Evolutionary conservation across 1,140 invertebrate genomes (phyloP).

Genomic region (Ostrea denselamellosa): DNA sequence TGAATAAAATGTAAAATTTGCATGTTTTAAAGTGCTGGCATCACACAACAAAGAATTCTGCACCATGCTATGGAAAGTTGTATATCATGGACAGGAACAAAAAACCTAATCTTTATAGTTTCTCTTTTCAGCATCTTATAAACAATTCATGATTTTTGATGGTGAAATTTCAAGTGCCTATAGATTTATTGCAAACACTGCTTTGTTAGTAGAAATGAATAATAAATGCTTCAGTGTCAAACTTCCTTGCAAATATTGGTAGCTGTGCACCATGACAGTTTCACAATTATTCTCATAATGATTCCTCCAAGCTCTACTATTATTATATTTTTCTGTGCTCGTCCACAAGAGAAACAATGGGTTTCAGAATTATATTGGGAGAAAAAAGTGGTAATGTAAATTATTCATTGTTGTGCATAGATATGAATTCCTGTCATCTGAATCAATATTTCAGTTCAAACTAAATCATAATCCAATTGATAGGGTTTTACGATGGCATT

Average conservation of each 20-base stretch:
- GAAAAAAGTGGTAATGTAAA: conserved; percentile 26
- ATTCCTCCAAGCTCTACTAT: neutral
- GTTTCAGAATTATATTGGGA: conserved; percentile 32
- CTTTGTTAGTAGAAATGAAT: conserved; percentile 24
- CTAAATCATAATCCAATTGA: conserved; percentile 29
- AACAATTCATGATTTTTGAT: conserved; percentile 37
- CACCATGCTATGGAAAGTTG: neutral
- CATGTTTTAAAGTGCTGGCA: neutral
- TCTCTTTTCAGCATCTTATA: conserved; percentile 38
- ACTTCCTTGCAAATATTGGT: conserved; percentile 28
- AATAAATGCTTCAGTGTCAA: conserved; percentile 9
- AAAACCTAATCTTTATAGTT: neutral
- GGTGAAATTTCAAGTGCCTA: conserved; percentile 37
- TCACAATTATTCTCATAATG: conserved; percentile 8
- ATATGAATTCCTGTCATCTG: conserved; percentile 31
- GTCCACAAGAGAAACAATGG: conserved; percentile 23
- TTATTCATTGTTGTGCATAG: conserved; percentile 39
- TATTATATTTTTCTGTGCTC: conserved; percentile 26
- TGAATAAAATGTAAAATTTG: neutral
- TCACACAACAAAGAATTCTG: neutral
- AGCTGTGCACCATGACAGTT: neutral
- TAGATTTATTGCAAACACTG: conserved; percentile 26
- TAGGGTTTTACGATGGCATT: conserved; percentile 8
- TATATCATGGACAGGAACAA: neutral
- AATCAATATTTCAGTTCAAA: conserved; percentile 39